Conservation (phyloP, 2,797 vertebrate species). For the Trachurus trachurus region DNA sequence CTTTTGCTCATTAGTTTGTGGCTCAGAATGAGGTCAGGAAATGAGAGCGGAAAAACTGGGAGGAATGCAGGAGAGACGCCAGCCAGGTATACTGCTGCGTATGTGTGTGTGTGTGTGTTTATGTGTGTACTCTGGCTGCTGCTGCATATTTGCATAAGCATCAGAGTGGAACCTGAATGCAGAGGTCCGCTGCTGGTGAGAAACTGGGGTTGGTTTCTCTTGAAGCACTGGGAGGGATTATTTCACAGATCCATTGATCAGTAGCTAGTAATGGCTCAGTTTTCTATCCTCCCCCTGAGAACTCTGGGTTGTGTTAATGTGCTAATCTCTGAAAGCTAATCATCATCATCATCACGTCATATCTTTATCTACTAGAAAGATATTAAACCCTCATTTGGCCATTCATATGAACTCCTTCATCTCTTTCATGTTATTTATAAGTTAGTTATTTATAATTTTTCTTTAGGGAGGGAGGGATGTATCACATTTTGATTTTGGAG, state of each 20-base stretch:
- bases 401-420: neutral
- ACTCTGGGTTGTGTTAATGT: neutral
- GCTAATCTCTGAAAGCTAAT: neutral
- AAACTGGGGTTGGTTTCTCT: slow-evolving; percentile 1
- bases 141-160: slow-evolving; percentile 62
- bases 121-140: slow-evolving; percentile 63
- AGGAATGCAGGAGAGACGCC: slow-evolving; percentile 73
- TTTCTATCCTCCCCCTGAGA: neutral
- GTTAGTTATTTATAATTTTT: neutral
- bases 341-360: slow-evolving; percentile 3
- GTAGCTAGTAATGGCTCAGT: neutral
- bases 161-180: slow-evolving; percentile 42
- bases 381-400: slow-evolving; percentile 1
- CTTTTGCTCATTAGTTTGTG: slow-evolving; percentile 75
- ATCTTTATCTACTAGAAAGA: neutral
- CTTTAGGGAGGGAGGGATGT: too few species aligned
- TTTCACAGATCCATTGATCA: neutral
- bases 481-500: too few species aligned
- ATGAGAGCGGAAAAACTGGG: slow-evolving; percentile 75
- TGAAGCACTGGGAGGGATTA: neutral
- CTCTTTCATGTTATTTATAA: neutral
- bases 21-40: slow-evolving; percentile 80
- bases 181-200: slow-evolving; percentile 40
- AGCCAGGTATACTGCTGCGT: slow-evolving; percentile 76
- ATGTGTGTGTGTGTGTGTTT: slow-evolving; percentile 62